phyloP scores from a whole-genome alignment of 2,113 vertebrate species.

The Scomber scombrus region DNA sequence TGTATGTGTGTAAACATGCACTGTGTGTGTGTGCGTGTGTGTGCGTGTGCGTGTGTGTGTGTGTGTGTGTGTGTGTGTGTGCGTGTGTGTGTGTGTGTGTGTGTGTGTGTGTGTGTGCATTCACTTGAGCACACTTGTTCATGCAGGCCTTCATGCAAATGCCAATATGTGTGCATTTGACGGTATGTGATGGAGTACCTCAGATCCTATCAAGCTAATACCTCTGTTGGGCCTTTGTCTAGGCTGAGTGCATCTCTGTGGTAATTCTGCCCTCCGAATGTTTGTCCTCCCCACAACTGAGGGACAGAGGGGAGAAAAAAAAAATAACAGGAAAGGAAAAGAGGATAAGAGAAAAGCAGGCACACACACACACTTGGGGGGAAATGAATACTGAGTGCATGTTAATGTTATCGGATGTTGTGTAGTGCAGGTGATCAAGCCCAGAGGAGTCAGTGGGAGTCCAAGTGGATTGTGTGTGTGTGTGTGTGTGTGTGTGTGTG shows the following conservation, averaged over 20 bases:
- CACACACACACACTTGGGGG: not conserved
- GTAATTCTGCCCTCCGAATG: conserved; percentile 63
- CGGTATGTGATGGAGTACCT: conserved; percentile 60
- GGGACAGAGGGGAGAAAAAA: conserved; percentile 6
- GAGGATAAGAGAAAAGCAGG: conserved; percentile 29
- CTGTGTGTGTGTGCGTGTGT: conserved; percentile 19
- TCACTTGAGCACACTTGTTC: not conserved
- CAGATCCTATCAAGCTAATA: conserved; percentile 76
- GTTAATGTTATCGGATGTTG: conserved; percentile 65
- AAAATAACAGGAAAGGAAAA: conserved; percentile 35
- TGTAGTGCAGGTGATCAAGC: conserved; percentile 61
- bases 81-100: conserved; percentile 7
- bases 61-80: conserved; percentile 16
- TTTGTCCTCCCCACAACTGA: conserved; percentile 53
- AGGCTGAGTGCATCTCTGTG: conserved; percentile 61
- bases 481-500: conserved; percentile 24
- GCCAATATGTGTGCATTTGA: conserved; percentile 50
- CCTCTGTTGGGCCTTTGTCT: conserved; percentile 67
- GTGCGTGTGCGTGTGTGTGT: not conserved
- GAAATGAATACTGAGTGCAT: conserved; percentile 48
- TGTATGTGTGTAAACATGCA: conserved; percentile 65
- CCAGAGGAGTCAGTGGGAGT: conserved; percentile 47
- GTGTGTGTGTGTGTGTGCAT: conserved; percentile 16
- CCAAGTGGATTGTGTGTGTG: conserved; percentile 11
- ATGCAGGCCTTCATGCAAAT: conserved; percentile 39